Evolutionary conservation across 2,888 invertebrate genomes (phyloP).

Genomic region (Drosophila ezoana): DNA sequence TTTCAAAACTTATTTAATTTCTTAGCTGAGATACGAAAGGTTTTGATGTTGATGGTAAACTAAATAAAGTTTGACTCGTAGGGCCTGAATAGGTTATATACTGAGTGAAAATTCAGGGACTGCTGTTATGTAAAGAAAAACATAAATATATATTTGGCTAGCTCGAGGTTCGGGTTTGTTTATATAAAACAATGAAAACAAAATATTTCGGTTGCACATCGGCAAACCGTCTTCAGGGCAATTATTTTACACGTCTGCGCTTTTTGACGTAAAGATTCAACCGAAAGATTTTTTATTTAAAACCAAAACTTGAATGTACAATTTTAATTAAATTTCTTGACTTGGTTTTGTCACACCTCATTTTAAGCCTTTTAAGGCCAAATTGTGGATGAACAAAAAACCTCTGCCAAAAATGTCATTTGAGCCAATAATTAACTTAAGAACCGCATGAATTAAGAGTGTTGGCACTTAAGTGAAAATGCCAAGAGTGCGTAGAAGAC

Average conservation of each 20-base stretch:
- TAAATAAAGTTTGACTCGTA: neutral
- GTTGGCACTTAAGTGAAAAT: conserved; percentile 27
- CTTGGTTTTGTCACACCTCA: conserved; percentile 5
- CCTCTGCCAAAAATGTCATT: conserved; percentile 45
- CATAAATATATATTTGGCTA: no score
- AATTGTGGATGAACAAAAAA: conserved; percentile 15
- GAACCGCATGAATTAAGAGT: conserved; percentile 55
- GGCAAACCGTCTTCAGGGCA: no score
- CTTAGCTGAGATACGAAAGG: conserved; percentile 19
- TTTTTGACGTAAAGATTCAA: no score
- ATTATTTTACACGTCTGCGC: no score
- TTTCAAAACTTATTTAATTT: conserved; percentile 17
- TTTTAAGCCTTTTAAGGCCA: conserved; percentile 13
- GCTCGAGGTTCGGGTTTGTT: no score
- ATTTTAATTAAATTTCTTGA: conserved; percentile 47
- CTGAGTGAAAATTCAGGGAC: conserved; percentile 7
- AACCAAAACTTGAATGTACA: neutral
- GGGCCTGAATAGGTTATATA: neutral
- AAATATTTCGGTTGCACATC: no score
- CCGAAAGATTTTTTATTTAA: neutral
- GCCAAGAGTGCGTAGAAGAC: conserved; percentile 27
- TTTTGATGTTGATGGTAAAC: conserved; percentile 15
- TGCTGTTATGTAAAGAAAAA: conserved; percentile 3
- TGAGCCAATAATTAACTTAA: conserved; percentile 64
- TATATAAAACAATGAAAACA: no score